Evolutionary conservation across 2,113 vertebrate species (phyloP).

Genomic region (Sitta europaea): DNA sequence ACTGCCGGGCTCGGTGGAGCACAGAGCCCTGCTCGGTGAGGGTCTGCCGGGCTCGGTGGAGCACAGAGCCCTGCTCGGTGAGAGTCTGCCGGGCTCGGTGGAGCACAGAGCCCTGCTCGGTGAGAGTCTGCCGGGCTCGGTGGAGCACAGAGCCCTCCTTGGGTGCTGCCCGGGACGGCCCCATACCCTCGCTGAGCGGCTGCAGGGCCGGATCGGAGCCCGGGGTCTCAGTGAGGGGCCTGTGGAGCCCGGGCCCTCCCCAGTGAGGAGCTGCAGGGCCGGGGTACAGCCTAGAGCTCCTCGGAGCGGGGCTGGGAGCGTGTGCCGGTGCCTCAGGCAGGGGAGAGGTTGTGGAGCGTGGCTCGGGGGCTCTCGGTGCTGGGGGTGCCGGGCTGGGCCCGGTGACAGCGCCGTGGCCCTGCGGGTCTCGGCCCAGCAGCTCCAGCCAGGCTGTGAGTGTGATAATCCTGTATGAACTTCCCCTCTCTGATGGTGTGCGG

Average conservation of each 20-base stretch:
- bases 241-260: background rate
- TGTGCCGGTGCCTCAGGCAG: background rate
- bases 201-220: background rate
- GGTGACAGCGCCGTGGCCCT: background rate
- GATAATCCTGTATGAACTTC: accelerated
- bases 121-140: no score
- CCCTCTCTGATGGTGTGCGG: accelerated
- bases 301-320: no score
- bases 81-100: background rate
- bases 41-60: background rate
- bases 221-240: accelerated
- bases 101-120: no score
- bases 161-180: no score
- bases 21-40: background rate
- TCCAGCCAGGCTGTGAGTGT: accelerated
- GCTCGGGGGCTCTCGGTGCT: background rate
- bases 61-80: background rate
- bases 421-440: background rate
- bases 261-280: background rate
- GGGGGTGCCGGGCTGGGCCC: background rate
- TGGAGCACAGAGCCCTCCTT: no score
- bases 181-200: no score
- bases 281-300: accelerated
- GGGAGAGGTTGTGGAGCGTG: no score
- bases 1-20: background rate